Conservation (phyloP, 2,888 invertebrate genomes). For the Mactromeris polynyma region DNA sequence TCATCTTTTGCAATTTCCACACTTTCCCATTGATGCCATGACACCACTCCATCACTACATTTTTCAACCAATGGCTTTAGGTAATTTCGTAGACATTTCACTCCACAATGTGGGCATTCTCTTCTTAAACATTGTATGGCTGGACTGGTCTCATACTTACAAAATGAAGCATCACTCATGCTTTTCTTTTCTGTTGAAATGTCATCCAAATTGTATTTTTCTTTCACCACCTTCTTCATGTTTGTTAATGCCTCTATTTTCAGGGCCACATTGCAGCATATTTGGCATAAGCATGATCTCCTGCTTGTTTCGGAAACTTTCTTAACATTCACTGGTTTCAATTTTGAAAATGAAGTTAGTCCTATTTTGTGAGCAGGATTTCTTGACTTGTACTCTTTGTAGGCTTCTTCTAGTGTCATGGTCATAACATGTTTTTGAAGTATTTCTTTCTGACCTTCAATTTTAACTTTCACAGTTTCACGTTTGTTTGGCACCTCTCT, state of each 20-base stretch:
- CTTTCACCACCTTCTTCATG: constrained; percentile 27
- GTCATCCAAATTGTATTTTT: constrained; percentile 6
- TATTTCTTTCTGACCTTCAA: constrained; percentile 30
- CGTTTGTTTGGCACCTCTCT: constrained; percentile 62
- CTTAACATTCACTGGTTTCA: constrained; percentile 54
- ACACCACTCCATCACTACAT: not conserved
- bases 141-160: constrained; percentile 5
- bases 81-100: constrained; percentile 16
- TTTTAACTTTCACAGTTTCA: constrained; percentile 48
- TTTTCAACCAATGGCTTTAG: constrained; percentile 23
- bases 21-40: constrained; percentile 53
- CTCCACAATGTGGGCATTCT: constrained; percentile 47
- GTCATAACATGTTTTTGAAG: constrained; percentile 62
- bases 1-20: constrained; percentile 47
- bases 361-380: constrained; percentile 55
- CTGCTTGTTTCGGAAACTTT: constrained; percentile 56
- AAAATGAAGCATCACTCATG: constrained; percentile 39
- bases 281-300: constrained; percentile 48
- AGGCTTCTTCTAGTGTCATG: constrained; percentile 61
- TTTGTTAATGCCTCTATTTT: constrained; percentile 46
- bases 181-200: constrained; percentile 25
- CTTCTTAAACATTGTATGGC: constrained; percentile 41
- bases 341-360: constrained; percentile 49
- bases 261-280: constrained; percentile 53
- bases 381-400: constrained; percentile 44